Base-by-base conservation (phyloP, 2,797 vertebrate genomes). In the Danio aesculapii region DNA sequence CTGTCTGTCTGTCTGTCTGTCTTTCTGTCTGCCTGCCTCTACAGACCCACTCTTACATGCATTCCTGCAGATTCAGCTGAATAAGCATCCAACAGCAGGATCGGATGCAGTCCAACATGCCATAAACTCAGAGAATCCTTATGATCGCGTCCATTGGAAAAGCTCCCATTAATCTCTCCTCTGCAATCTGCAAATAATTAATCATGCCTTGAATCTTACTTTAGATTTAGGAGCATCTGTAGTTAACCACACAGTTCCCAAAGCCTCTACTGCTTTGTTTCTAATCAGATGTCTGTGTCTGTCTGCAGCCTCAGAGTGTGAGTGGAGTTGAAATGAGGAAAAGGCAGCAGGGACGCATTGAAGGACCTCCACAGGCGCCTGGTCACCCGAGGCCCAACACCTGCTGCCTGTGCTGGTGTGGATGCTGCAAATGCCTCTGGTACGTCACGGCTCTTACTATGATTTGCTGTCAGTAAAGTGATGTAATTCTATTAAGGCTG, bases 351-450 rank as follows among this genome's bases (percentile, higher is more conserved):
- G 91, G 96, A 69, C 97, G 97, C 90, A 98, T 98, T 92, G 97
- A 99, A 95, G 96, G 95, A 94, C 92, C 92, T 58, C 92, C 97
- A 81, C 97, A 95, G 93, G 95, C 95, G 67, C 96, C 97, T 30
- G 97, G 96, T 90, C 96, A 95, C 90, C 97, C 97, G 91, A 96
- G 97, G 92, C 96, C 97, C 88, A 98, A 97, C 93, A 97, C 97
- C 70, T 99, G 98, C 92, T 99, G 97, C 92, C 97, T 99, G 89
- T 99, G 97, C 90, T 99, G 97, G 97, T 99, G 97, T 81, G 98
- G 98, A 91, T 99, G 98, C 92, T 99, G 97, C 95, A 99, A 98
- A 93, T 99, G 98, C 93, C 97, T 97, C 90, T 99, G 98, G 98
- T 99, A 95, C 81, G 96, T 94, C 71, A 16, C 62, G 50, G 53